Percentiles rank a stretch among this genome's conserved stretches.
Conservation (phyloP, 2,888 invertebrate species). For the Apodemia hepburni region DNA sequence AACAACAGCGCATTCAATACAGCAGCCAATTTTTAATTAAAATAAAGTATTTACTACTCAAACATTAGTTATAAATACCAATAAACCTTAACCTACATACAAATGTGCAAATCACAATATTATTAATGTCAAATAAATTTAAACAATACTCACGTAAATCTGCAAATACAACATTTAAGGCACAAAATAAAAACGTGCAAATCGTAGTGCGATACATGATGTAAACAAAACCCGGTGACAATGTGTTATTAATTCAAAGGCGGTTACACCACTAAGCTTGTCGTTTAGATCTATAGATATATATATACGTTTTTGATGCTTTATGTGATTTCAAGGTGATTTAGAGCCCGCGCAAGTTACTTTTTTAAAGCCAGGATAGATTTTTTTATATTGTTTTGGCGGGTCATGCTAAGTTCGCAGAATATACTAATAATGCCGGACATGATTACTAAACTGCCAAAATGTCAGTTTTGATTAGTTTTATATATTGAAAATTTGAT, state of each 20-base stretch:
- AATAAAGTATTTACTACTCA: background rate
- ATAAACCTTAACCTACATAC: slow-evolving; percentile 8
- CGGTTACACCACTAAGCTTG: slow-evolving; percentile 7
- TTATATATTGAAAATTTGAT: no score
- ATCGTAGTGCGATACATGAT: slow-evolving; percentile 27
- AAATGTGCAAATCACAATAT: background rate
- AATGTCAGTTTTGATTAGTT: no score
- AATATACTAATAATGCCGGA: no score
- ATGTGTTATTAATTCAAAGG: background rate
- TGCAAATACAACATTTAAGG: slow-evolving; percentile 41
- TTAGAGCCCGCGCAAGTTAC: background rate
- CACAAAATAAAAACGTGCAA: slow-evolving; percentile 39
- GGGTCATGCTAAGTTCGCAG: no score
- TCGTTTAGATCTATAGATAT: slow-evolving; percentile 1
- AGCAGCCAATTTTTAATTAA: background rate
- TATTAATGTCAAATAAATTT: slow-evolving; percentile 13
- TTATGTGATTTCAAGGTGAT: background rate
- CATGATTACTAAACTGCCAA: no score
- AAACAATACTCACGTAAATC: slow-evolving; percentile 44
- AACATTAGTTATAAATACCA: background rate
- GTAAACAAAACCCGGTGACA: slow-evolving; percentile 6
- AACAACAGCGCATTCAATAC: background rate
- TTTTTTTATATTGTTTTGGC: no score
- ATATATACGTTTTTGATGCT: background rate
- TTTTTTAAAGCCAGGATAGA: background rate